phyloP scores from a whole-genome alignment of 2,888 invertebrate species.

The Amiota communis region DNA sequence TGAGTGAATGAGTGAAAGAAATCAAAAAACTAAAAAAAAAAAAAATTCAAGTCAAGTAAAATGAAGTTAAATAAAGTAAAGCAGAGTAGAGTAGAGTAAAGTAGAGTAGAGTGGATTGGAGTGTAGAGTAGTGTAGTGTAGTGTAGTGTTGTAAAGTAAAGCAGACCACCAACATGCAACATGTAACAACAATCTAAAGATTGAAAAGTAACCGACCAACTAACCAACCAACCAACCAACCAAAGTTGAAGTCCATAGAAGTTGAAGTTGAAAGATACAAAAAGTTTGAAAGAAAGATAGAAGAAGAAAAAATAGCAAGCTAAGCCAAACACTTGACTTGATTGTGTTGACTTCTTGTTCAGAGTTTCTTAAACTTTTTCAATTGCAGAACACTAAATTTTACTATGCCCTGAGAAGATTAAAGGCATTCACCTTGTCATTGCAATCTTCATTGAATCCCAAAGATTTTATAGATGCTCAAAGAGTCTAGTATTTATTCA shows the following conservation, averaged over 20 bases:
- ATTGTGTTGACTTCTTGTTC: conserved; percentile 50
- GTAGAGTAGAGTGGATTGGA: background rate
- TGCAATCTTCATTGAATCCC: background rate
- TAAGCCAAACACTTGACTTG: conserved; percentile 69
- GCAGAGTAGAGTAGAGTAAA: too few relatives aligned
- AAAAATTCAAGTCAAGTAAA: background rate
- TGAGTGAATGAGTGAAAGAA: conserved; percentile 3
- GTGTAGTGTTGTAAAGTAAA: background rate
- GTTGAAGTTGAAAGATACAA: conserved; percentile 26
- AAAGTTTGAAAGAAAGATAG: conserved; percentile 9
- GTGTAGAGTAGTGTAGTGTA: too few relatives aligned
- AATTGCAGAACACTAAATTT: too few relatives aligned
- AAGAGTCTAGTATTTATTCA: background rate
- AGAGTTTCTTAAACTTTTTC: too few relatives aligned
- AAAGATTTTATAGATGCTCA: background rate
- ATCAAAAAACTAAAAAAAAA: background rate
- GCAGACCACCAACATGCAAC: conserved; percentile 37
- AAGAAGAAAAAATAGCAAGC: too few relatives aligned
- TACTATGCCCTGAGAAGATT: too few relatives aligned
- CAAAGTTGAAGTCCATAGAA: background rate
- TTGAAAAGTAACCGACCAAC: background rate
- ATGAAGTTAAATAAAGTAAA: too few relatives aligned
- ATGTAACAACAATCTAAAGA: background rate
- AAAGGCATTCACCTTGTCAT: too few relatives aligned
- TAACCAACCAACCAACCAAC: background rate